Base-by-base conservation (phyloP, 2,113 vertebrate genomes). In the Protomyctophum bolini region DNA sequence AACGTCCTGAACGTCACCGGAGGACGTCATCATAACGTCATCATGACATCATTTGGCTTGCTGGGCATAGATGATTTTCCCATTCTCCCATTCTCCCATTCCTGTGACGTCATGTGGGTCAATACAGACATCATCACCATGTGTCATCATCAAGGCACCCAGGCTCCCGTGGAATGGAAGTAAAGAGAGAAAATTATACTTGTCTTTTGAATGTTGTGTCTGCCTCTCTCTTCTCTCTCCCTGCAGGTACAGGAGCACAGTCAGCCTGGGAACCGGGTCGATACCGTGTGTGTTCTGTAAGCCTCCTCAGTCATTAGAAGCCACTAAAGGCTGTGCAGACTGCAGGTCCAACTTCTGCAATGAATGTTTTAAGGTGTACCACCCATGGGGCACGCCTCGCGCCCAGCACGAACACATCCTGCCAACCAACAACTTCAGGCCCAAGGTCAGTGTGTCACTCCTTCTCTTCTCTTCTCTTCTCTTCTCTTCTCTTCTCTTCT, bases 261-360 rank as follows among this genome's bases (percentile, higher is more conserved):
- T 93, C 8, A 94, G 92, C 72, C 84, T 94, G 69, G 93, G 92
- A 81, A 92, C 81, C 7, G 75, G 90, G 28, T 95, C 96, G 86
- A 94, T 98, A 92, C 93, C 95, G 94, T 99, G 97, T 89, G 95
- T 96, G 84, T 93, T 97, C 91, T 99, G 97, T 86, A 98, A 98
- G 70, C 89, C 91, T 12, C 95, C 97, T 8, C 95, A 96, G 0
- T 90, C 94, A 21, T 92, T 95, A 72, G 97, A 98, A 85, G 97
- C 97, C 87, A 97, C 95, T 46, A 99, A 99, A 83, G 96, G 97
- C 89, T 99, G 97, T 57, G 95, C 96, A 0, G 97, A 98, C 92
- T 99, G 97, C 90, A 92, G 95, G 0, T 92, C 97, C 63, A 97
- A 96, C 91, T 99, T 98, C 90, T 99, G 97, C 91, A 99, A 99